These are phyloP conservation scores for Pseudois nayaur DNA, from an alignment of 2,113 vertebrate species.

Conservation along the genomic window DNA sequence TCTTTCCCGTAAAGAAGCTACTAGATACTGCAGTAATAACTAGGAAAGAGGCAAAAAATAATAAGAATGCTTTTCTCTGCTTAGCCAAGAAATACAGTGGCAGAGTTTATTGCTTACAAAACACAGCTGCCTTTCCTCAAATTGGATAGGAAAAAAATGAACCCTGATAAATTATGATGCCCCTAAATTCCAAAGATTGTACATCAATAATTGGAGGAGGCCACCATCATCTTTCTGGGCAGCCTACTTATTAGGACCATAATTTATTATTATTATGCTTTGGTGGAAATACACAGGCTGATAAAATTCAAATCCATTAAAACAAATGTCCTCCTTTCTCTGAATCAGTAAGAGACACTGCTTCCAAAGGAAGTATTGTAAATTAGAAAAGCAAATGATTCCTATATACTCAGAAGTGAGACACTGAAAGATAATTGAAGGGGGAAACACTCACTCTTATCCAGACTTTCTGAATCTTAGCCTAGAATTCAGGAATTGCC, in stretches of 20 bases:
- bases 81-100: constrained; percentile 79
- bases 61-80: constrained; percentile 78
- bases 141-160: constrained; percentile 81
- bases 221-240: constrained; percentile 74
- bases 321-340: constrained; percentile 78
- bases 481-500: neutral
- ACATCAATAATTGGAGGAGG: constrained; percentile 80
- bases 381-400: constrained; percentile 72
- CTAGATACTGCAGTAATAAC: constrained; percentile 74
- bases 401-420: constrained; percentile 47
- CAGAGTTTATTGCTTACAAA: constrained; percentile 82
- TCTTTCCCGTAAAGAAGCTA: constrained; percentile 76
- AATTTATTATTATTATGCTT: constrained; percentile 85
- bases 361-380: constrained; percentile 73
- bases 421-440: constrained; percentile 61
- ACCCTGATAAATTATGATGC: constrained; percentile 83
- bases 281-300: constrained; percentile 77
- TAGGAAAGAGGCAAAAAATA: constrained; percentile 66
- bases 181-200: constrained; percentile 84
- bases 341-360: constrained; percentile 74
- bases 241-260: constrained; percentile 82
- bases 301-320: constrained; percentile 84
- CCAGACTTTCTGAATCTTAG: neutral
- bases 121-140: constrained; percentile 83
- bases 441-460: neutral